Conservation (phyloP, 2,797 vertebrate genomes). For the Propithecus perrieri region DNA sequence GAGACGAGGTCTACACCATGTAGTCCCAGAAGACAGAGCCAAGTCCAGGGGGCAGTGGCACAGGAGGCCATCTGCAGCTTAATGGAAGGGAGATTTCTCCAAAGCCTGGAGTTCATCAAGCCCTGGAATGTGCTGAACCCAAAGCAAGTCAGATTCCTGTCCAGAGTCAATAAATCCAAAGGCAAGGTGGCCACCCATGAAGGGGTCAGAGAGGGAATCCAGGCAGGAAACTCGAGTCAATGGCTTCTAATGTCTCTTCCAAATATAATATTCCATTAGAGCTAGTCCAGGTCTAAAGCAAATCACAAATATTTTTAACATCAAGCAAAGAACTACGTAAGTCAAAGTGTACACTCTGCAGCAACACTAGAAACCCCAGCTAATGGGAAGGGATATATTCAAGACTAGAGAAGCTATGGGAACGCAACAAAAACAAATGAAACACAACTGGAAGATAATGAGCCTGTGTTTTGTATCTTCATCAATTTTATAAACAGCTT, state of each 20-base stretch:
- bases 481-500: not conserved
- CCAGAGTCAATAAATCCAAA: not conserved
- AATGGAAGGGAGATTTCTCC: not conserved
- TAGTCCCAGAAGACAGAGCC: not conserved
- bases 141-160: not conserved
- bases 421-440: not conserved
- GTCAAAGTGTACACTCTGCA: not conserved
- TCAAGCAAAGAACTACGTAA: not conserved
- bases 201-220: not conserved
- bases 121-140: not conserved
- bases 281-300: not conserved
- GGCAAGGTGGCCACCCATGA: not conserved
- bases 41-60: not conserved
- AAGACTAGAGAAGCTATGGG: not conserved
- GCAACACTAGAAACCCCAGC: not conserved
- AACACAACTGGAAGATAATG: not conserved
- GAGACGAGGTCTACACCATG: not conserved
- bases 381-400: not conserved
- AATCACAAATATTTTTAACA: slow-evolving; percentile 18
- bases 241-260: not conserved
- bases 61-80: not conserved
- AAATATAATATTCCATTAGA: not conserved
- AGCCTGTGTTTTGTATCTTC: not conserved
- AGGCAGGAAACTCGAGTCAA: not conserved
- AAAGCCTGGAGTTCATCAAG: not conserved